Percentiles rank a stretch among this genome's conserved stretches.
phyloP scores from a whole-genome alignment of 2,113 vertebrate genomes.

The Pica pica region DNA sequence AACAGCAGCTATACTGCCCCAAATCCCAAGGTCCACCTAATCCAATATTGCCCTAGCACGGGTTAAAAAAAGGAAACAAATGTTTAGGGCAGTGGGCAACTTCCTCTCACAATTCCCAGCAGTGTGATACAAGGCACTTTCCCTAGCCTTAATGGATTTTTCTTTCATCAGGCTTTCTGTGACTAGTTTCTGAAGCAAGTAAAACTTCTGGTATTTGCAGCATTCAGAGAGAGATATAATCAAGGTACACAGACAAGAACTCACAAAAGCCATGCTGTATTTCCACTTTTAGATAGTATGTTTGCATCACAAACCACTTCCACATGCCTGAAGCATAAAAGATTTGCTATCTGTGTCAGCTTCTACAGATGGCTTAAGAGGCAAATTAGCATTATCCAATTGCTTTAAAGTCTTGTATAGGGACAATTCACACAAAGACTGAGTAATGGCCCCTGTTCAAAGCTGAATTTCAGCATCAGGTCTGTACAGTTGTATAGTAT shows the following conservation, averaged over 20 bases:
- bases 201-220: conserved; percentile 5
- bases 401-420: conserved; percentile 18
- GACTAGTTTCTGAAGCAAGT: background rate
- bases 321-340: conserved; percentile 42
- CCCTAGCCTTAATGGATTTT: background rate
- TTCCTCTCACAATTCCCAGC: background rate
- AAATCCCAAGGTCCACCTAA: background rate
- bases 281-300: conserved; percentile 16
- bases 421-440: background rate
- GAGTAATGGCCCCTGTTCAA: background rate
- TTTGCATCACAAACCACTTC: conserved; percentile 60
- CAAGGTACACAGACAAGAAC: background rate
- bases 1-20: background rate
- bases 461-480: background rate
- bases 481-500: background rate
- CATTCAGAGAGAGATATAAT: conserved; percentile 19
- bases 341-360: conserved; percentile 45
- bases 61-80: background rate
- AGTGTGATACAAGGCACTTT: background rate
- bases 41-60: background rate
- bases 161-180: background rate
- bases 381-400: conserved; percentile 4
- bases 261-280: conserved; percentile 19
- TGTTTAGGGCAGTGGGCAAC: background rate
- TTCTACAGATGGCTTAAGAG: conserved; percentile 19